These are phyloP conservation scores for Phalanger gymnotis DNA, from an alignment of 2,797 vertebrate species.

Conservation along the genomic window DNA sequence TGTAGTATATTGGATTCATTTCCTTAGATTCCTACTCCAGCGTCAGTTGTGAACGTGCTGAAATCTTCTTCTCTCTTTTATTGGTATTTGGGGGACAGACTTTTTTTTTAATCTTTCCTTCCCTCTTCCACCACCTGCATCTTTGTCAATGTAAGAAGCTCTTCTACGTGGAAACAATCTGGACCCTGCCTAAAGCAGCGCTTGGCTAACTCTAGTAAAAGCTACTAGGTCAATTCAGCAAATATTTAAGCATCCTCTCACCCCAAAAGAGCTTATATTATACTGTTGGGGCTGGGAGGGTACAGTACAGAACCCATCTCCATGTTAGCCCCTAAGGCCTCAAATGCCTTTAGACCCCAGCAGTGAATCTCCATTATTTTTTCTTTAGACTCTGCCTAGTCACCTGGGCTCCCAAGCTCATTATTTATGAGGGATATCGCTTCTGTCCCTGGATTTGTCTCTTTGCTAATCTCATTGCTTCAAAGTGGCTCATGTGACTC, in stretches of 20 bases:
- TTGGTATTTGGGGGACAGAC: not conserved
- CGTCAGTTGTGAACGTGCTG: not conserved
- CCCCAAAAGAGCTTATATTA: not conserved
- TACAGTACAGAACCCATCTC: not conserved
- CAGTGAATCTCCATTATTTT: not conserved
- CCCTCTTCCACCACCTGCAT: not conserved
- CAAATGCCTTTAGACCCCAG: not conserved
- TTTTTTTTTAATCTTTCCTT: not conserved
- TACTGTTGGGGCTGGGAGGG: not conserved
- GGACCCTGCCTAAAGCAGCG: not conserved
- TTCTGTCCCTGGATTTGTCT: not conserved
- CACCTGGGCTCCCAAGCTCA: accelerated
- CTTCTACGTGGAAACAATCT: not conserved
- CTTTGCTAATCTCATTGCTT: accelerated
- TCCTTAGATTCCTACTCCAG: not conserved
- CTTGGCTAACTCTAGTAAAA: not conserved
- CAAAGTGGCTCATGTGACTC: not conserved
- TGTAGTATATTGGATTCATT: not conserved
- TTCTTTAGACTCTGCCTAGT: not conserved
- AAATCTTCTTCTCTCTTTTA: not conserved
- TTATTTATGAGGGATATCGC: not conserved
- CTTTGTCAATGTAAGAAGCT: not conserved
- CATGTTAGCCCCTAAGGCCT: not conserved
- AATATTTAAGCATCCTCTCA: not conserved
- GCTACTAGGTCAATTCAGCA: not conserved